Evolutionary conservation across 2,113 vertebrate genomes (phyloP).

Genomic region (human (Homo sapiens)): GRCh38 chr4:127345501-127346000

Average conservation of each 20-base stretch:
- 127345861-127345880: background rate
- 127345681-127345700: background rate
- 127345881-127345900: background rate
- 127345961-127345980: background rate
- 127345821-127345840: background rate
- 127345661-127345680: background rate
- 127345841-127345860: background rate
- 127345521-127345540: background rate
- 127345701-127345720: background rate
- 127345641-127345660: background rate
- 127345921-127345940: background rate
- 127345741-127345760: background rate
- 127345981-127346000: background rate
- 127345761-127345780: background rate
- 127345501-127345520: background rate
- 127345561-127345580: background rate
- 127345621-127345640: background rate
- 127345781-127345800: background rate
- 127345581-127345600: background rate
- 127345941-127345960: background rate
- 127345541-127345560: background rate
- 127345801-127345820: background rate
- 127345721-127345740: background rate
- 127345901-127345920: background rate
- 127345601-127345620: background rate